Conservation (phyloP, 2,797 vertebrate species). For the Octomys mimax region DNA sequence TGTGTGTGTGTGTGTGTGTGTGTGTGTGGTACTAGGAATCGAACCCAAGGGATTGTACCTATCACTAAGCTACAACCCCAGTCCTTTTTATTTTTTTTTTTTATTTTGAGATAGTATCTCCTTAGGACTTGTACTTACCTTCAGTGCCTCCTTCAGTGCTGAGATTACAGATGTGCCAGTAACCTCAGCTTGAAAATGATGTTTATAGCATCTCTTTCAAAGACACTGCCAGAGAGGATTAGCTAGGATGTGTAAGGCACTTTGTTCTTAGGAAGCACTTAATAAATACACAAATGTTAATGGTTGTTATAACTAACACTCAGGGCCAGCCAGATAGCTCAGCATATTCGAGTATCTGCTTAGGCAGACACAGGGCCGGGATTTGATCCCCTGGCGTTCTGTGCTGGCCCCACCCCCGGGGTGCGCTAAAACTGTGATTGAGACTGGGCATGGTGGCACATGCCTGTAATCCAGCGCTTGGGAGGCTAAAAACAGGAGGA, state of each 20-base stretch:
- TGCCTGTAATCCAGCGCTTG: too few relatives aligned
- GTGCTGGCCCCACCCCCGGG: too few relatives aligned
- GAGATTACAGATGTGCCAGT: background rate
- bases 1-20: background rate
- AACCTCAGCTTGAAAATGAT: background rate
- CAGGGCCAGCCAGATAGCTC: background rate
- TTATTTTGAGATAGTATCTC: background rate
- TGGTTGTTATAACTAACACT: background rate
- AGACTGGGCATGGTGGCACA: too few relatives aligned
- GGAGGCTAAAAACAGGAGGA: too few relatives aligned
- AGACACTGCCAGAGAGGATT: background rate
- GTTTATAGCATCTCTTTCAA: constrained; percentile 11
- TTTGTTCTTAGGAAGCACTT: background rate
- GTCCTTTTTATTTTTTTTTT: background rate
- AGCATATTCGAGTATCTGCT: too few relatives aligned
- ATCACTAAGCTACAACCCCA: background rate
- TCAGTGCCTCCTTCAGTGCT: background rate
- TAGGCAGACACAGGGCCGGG: too few relatives aligned
- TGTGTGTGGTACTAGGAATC: background rate
- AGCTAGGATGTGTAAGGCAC: constrained; percentile 10
- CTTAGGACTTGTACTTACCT: background rate
- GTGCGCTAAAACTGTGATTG: too few relatives aligned
- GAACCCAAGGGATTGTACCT: background rate
- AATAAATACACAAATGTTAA: background rate
- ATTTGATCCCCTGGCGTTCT: too few relatives aligned